A percentile compares a stretch with the other conserved stretches of the same genome.
These are phyloP conservation scores for Pasiphila rectangulata DNA, from an alignment of 2,888 invertebrate species.

Conservation along the genomic window DNA sequence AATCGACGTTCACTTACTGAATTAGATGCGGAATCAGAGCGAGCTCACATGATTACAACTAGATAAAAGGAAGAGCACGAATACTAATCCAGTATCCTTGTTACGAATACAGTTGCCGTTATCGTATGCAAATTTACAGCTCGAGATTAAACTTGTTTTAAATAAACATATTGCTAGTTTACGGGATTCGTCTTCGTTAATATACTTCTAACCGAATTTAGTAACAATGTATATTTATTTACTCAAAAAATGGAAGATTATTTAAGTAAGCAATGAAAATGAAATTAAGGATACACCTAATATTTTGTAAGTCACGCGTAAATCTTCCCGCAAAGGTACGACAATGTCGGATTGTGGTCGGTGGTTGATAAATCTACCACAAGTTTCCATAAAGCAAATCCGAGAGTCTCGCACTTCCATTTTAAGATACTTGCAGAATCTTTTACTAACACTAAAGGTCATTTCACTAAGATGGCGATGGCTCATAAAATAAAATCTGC, in stretches of 20 bases:
- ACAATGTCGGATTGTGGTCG: constrained; percentile 59
- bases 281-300: too few species aligned
- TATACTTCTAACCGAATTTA: constrained; percentile 32
- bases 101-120: constrained; percentile 59
- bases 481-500: too few species aligned
- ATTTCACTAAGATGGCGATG: too few species aligned
- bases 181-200: constrained; percentile 54
- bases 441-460: too few species aligned
- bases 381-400: too few species aligned
- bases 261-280: too few species aligned
- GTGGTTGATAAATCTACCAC: too few species aligned
- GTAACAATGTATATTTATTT: too few species aligned
- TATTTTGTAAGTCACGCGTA: constrained; percentile 60
- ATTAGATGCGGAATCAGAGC: constrained; percentile 42
- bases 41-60: constrained; percentile 50
- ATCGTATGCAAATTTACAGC: constrained; percentile 70
- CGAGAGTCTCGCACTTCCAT: too few species aligned
- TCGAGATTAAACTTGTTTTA: constrained; percentile 53
- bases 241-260: too few species aligned
- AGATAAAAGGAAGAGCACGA: constrained; percentile 59
- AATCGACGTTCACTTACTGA: constrained; percentile 11
- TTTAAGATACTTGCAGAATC: too few species aligned
- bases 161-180: constrained; percentile 43
- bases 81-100: constrained; percentile 61
- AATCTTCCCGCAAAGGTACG: constrained; percentile 53